Percentiles rank a stretch among this genome's conserved stretches.
These are phyloP conservation scores for Myxocyprinus asiaticus DNA, from an alignment of 2,113 vertebrate genomes.

Conservation along the genomic window DNA sequence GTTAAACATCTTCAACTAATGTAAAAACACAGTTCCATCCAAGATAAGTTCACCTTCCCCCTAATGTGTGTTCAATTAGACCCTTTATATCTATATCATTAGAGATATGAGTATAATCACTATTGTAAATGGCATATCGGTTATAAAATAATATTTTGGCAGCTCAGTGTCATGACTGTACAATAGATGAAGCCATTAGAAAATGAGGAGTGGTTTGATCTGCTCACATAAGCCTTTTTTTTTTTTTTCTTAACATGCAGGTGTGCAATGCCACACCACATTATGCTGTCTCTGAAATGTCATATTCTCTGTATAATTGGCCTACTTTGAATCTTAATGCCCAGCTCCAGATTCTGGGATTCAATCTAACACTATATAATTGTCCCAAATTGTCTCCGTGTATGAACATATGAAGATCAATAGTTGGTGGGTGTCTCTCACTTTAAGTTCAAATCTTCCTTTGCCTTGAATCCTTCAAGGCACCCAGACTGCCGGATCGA, in stretches of 20 bases:
- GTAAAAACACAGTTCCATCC: conserved; percentile 52
- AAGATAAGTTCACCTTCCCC: conserved; percentile 56
- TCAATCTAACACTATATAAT: conserved; percentile 62
- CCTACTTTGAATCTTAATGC: background rate
- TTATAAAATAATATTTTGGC: too few relatives aligned
- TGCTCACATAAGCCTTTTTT: background rate
- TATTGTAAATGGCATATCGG: too few relatives aligned
- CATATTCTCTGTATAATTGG: conserved; percentile 14
- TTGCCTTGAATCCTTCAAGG: conserved; percentile 62
- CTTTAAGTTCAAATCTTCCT: conserved; percentile 64
- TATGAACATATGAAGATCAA: conserved; percentile 73
- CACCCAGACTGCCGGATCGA: conserved; percentile 73
- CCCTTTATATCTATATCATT: too few relatives aligned
- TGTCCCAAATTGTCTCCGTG: conserved; percentile 67
- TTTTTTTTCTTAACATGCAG: background rate
- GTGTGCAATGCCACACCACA: background rate
- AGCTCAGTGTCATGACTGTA: too few relatives aligned
- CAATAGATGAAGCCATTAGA: too few relatives aligned
- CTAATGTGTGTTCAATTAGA: conserved; percentile 29
- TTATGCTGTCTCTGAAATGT: background rate
- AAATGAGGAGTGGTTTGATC: background rate
- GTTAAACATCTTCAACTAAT: conserved; percentile 76
- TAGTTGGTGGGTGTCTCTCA: conserved; percentile 67
- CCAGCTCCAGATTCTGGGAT: background rate
- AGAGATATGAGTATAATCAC: too few relatives aligned